phyloP scores from a whole-genome alignment of 92 coral and sea anemone species.

The Paragorgia papillata region DNA sequence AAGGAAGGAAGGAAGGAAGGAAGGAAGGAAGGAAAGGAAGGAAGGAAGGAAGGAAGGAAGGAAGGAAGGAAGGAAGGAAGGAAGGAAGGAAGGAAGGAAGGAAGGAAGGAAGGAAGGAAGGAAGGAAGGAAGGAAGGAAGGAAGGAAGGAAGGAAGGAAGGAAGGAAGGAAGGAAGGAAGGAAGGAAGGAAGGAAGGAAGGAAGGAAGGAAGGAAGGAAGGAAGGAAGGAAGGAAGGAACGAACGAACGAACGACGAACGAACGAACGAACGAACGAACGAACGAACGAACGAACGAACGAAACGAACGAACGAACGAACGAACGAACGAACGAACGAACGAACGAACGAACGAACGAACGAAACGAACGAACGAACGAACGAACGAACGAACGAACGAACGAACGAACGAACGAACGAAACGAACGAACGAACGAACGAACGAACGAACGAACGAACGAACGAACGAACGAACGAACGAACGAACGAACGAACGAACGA shows the following conservation, averaged over 20 bases:
- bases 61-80: not conserved
- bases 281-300: not conserved
- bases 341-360: too few relatives aligned
- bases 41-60: not conserved
- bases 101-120: not conserved
- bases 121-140: too few relatives aligned
- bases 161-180: slow-evolving; percentile 1
- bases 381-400: too few relatives aligned
- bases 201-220: not conserved
- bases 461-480: too few relatives aligned
- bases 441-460: too few relatives aligned
- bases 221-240: not conserved
- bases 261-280: not conserved
- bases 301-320: too few relatives aligned
- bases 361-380: too few relatives aligned
- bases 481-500: too few relatives aligned
- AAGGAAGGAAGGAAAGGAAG: not conserved
- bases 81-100: not conserved
- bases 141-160: too few relatives aligned
- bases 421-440: too few relatives aligned
- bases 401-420: too few relatives aligned
- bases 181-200: slow-evolving; percentile 16
- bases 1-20: not conserved
- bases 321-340: not conserved
- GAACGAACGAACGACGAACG: too few relatives aligned